Percentiles rank a stretch among this genome's conserved stretches.
phyloP scores from a whole-genome alignment of 2,797 vertebrate genomes.

The Hipposideros larvatus region DNA sequence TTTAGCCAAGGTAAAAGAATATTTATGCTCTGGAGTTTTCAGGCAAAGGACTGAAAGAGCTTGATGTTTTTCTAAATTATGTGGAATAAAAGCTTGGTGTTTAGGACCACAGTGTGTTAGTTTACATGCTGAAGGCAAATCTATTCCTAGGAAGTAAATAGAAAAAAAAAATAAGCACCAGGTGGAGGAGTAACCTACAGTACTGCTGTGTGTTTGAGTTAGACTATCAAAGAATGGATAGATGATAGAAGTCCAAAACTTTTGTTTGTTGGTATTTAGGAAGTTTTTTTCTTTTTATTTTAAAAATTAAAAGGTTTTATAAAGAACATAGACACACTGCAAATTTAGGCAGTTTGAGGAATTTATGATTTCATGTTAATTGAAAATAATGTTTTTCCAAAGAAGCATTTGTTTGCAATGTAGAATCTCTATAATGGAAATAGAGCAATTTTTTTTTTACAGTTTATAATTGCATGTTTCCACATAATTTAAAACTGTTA shows the following conservation, averaged over 20 bases:
- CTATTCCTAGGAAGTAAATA: neutral
- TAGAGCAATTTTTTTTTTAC: neutral
- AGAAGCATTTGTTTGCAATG: neutral
- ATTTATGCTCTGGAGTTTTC: neutral
- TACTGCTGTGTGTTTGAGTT: neutral
- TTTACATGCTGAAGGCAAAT: neutral
- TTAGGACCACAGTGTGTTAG: neutral
- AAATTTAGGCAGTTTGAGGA: neutral
- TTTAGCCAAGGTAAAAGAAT: neutral
- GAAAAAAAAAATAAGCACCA: neutral
- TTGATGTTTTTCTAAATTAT: neutral
- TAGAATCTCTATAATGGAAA: neutral
- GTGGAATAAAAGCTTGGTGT: neutral
- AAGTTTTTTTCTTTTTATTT: neutral
- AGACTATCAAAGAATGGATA: neutral
- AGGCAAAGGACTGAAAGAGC: neutral
- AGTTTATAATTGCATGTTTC: neutral
- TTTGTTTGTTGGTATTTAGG: neutral
- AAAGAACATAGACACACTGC: rapidly evolving
- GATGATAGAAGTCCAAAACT: neutral
- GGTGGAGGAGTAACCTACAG: neutral
- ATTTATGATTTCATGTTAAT: neutral
- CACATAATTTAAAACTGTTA: neutral
- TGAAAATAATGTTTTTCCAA: neutral
- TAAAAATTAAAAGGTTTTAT: neutral